Evolutionary conservation across 2,797 vertebrate species (phyloP).

Genomic region (Hippopotamyrus pictus): DNA sequence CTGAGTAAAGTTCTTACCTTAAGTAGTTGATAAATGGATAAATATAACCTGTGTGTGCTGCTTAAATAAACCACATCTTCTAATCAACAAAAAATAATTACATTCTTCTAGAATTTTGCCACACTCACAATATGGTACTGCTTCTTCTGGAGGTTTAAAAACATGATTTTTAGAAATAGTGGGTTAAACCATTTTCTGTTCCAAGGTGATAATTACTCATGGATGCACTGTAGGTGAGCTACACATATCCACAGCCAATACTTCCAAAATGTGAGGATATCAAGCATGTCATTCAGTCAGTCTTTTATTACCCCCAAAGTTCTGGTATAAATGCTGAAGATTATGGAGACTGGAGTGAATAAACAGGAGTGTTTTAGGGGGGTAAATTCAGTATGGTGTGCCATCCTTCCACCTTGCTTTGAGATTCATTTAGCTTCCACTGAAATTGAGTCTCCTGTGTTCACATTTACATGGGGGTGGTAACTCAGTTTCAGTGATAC

Average conservation of each 20-base stretch:
- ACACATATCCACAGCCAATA: neutral
- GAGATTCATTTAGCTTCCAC: neutral
- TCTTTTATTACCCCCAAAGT: neutral
- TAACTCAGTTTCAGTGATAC: neutral
- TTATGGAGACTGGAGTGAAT: neutral
- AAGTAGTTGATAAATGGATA: neutral
- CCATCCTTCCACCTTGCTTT: neutral
- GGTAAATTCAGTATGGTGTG: neutral
- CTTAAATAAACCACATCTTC: neutral
- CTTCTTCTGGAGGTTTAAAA: neutral
- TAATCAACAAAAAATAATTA: conserved; percentile 1
- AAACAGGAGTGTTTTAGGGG: neutral
- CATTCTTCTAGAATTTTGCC: neutral
- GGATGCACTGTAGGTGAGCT: neutral
- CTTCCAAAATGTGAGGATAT: neutral
- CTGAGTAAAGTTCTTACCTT: neutral
- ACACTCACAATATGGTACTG: neutral
- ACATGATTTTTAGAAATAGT: neutral
- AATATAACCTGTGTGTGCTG: neutral
- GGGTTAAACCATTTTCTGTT: neutral
- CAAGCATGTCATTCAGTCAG: neutral
- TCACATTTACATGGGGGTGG: neutral
- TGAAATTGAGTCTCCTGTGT: neutral
- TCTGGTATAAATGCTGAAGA: neutral
- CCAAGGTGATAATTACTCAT: neutral